These are phyloP conservation scores for Oikopleura dioica DNA, from an alignment of 23 tunicate genomes.

Conservation along the genomic window DNA sequence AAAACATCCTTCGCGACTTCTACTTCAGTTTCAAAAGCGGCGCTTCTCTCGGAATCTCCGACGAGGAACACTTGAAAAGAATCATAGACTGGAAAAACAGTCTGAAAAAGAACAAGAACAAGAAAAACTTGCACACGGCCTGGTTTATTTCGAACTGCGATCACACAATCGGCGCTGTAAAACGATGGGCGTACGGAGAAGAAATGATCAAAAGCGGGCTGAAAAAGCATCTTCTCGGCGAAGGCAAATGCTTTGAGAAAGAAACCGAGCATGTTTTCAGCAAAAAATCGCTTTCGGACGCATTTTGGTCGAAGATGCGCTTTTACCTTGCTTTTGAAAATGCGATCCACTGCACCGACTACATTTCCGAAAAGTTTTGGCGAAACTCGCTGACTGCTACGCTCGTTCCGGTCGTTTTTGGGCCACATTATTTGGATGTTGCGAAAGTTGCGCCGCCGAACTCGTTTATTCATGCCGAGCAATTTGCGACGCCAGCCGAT, in stretches of 20 bases:
- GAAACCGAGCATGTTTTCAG: slow-evolving; percentile 4
- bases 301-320: too few relatives aligned
- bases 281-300: slow-evolving; percentile 6
- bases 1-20: too few relatives aligned
- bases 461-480: slow-evolving; percentile 34
- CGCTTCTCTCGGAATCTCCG: too few relatives aligned
- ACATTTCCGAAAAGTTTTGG: slow-evolving; percentile 47
- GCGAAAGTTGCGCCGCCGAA: slow-evolving; percentile 32
- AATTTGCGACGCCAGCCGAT: slow-evolving; percentile 25
- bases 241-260: slow-evolving; percentile 22
- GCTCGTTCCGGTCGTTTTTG: slow-evolving; percentile 38
- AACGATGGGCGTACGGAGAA: slow-evolving; percentile 25
- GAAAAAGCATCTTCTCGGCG: slow-evolving; percentile 32
- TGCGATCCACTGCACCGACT: slow-evolving; percentile 32
- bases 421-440: slow-evolving; percentile 30
- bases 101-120: too few relatives aligned
- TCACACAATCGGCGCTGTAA: slow-evolving; percentile 20
- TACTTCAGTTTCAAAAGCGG: too few relatives aligned
- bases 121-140: too few relatives aligned
- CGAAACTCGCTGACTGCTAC: slow-evolving; percentile 21
- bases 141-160: slow-evolving; percentile 44
- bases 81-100: too few relatives aligned
- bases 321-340: slow-evolving; percentile 48
- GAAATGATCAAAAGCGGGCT: slow-evolving; percentile 28
- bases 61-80: too few relatives aligned